phyloP scores from a whole-genome alignment of 1,140 invertebrate species.

The Drosophila micromelanica region DNA sequence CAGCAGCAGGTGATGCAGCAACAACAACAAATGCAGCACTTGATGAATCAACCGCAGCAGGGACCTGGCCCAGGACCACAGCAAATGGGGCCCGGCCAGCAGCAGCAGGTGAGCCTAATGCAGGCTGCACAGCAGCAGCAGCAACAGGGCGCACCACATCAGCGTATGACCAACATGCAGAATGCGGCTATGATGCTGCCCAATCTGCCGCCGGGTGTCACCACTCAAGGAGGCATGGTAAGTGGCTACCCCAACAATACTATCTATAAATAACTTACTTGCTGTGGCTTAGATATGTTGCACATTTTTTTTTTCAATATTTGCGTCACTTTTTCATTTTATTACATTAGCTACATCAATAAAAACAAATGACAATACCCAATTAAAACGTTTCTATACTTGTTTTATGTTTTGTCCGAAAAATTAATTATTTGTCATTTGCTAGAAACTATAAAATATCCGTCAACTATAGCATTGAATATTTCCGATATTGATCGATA shows the following conservation, averaged over 20 bases:
- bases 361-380: too few relatives aligned
- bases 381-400: too few relatives aligned
- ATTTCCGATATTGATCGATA: too few relatives aligned
- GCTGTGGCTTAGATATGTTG: too few relatives aligned
- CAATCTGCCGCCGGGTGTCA: slow-evolving; percentile 72
- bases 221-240: slow-evolving; percentile 85
- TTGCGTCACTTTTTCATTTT: too few relatives aligned
- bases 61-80: slow-evolving; percentile 84
- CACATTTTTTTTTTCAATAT: too few relatives aligned
- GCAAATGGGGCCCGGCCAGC: slow-evolving; percentile 84
- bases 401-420: too few relatives aligned
- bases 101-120: slow-evolving; percentile 68
- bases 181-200: slow-evolving; percentile 77
- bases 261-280: too few relatives aligned
- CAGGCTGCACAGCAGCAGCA: slow-evolving; percentile 49
- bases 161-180: slow-evolving; percentile 80
- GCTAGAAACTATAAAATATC: too few relatives aligned
- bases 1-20: slow-evolving; percentile 85
- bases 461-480: too few relatives aligned
- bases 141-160: slow-evolving; percentile 62
- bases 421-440: too few relatives aligned
- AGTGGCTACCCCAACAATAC: slow-evolving; percentile 38
- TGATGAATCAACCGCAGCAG: slow-evolving; percentile 85
- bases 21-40: slow-evolving; percentile 85
- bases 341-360: too few relatives aligned